Evolutionary conservation across 2,113 vertebrate genomes (phyloP).

Genomic region (Scortum barcoo): DNA sequence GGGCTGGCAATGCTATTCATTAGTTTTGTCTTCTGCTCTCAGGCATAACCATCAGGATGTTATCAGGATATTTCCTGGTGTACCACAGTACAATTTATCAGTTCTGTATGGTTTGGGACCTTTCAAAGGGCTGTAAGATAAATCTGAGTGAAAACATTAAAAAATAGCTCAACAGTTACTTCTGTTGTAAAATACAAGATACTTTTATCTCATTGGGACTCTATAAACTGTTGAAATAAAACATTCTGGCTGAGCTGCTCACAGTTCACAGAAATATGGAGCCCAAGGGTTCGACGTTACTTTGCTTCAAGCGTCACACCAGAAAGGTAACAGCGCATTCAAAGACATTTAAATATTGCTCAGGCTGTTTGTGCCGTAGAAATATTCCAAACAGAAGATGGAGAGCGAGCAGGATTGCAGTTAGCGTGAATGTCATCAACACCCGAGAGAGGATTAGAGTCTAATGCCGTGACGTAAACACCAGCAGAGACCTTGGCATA

Average conservation of each 20-base stretch:
- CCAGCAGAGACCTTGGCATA: slow-evolving; percentile 7
- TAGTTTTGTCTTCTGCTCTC: too few relatives aligned
- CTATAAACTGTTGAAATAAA: not conserved
- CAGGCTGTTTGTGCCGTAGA: not conserved
- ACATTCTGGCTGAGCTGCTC: not conserved
- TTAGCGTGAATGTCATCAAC: slow-evolving; percentile 52
- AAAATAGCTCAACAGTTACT: too few relatives aligned
- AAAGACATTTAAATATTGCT: not conserved
- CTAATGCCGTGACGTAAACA: slow-evolving; percentile 26
- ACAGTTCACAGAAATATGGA: not conserved
- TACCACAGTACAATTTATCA: too few relatives aligned
- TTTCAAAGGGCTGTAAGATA: too few relatives aligned
- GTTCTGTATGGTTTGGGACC: too few relatives aligned
- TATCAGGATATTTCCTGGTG: too few relatives aligned
- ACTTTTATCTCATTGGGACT: not conserved
- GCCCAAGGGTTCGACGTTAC: not conserved
- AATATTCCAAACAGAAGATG: slow-evolving; percentile 21
- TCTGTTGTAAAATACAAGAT: not conserved
- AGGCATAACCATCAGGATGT: too few relatives aligned
- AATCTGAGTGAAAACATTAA: too few relatives aligned
- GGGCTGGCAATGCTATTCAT: too few relatives aligned
- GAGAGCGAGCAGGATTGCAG: slow-evolving; percentile 27
- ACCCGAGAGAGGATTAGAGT: slow-evolving; percentile 41
- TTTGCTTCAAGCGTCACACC: not conserved
- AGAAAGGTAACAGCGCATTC: not conserved